Evolutionary conservation across 2,888 invertebrate genomes (phyloP).

Genomic region (Noctua janthe): DNA sequence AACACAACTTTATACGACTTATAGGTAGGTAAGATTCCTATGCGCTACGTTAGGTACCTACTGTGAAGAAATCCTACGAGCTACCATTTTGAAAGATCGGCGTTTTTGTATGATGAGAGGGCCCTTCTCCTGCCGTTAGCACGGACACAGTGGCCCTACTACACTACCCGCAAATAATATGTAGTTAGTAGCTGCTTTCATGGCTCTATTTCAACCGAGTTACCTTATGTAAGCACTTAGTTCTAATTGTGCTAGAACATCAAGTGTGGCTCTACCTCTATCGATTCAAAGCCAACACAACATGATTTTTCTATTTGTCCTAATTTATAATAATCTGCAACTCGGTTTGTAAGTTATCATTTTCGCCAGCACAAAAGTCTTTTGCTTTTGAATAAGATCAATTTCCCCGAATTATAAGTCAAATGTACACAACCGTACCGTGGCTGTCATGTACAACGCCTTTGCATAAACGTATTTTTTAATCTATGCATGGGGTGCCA

Average conservation of each 20-base stretch:
- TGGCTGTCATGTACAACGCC: conserved; percentile 58
- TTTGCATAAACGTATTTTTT: conserved; percentile 61
- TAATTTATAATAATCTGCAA: neutral
- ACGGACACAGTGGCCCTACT: neutral
- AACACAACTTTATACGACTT: neutral
- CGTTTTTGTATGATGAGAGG: neutral
- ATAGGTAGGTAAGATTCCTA: neutral
- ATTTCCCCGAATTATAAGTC: neutral
- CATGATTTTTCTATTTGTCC: neutral
- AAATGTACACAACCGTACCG: conserved; percentile 21
- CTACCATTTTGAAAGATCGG: neutral
- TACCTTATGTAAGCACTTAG: neutral
- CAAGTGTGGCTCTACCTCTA: neutral
- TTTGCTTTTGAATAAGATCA: neutral
- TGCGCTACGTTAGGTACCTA: neutral
- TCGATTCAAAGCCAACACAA: neutral
- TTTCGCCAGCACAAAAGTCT: neutral
- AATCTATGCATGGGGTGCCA: conserved; percentile 52
- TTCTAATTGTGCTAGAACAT: neutral
- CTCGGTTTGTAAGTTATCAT: neutral
- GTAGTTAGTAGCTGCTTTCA: neutral
- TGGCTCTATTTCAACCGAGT: neutral
- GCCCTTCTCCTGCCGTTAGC: neutral
- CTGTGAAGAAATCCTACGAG: neutral
- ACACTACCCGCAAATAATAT: neutral